These are phyloP conservation scores for Scopus umbretta DNA, from an alignment of 2,113 vertebrate species.

Conservation along the genomic window DNA sequence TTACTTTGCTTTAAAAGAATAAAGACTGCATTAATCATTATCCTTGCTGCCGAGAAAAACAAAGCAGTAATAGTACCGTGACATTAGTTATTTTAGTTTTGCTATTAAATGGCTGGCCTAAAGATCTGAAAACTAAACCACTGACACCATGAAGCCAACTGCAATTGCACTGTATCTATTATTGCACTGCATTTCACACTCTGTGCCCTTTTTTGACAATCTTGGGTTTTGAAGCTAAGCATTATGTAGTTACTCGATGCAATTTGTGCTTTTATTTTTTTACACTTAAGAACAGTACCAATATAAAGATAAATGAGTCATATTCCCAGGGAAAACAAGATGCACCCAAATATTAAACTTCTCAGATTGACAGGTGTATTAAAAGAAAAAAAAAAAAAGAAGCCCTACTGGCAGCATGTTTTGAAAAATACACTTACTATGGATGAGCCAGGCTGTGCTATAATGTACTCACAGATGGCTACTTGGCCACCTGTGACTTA, in stretches of 20 bases:
- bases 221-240: not conserved
- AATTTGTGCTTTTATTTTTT: not conserved
- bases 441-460: not conserved
- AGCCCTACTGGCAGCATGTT: not conserved
- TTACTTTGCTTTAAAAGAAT: constrained; percentile 44
- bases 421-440: not conserved
- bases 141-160: not conserved
- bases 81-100: not conserved
- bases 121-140: not conserved
- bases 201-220: not conserved
- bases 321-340: not conserved
- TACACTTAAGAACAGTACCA: not conserved
- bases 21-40: not conserved
- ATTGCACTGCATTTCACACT: not conserved
- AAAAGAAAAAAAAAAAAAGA: not conserved
- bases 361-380: not conserved
- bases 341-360: not conserved
- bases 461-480: not conserved
- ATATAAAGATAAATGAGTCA: not conserved
- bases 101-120: not conserved
- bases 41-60: not conserved
- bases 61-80: not conserved
- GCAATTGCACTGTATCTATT: not conserved
- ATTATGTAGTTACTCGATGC: not conserved
- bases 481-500: not conserved